Conservation (phyloP, 2,113 vertebrate genomes). For the Urocynchramus pylzowi region DNA sequence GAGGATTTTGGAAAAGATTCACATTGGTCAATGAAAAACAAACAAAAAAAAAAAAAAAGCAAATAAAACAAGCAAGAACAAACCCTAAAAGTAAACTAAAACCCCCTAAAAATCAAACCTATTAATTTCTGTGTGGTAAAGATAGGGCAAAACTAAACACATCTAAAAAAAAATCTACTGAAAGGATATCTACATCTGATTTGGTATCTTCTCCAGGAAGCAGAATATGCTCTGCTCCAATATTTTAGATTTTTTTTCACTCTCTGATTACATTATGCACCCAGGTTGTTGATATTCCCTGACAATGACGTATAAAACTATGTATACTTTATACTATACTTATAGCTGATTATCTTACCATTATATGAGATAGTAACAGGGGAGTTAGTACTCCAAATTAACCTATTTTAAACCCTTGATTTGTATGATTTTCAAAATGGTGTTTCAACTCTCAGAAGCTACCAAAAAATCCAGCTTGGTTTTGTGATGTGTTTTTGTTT, state of each 20-base stretch:
- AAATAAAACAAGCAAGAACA: neutral
- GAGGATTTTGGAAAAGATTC: neutral
- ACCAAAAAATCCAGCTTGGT: neutral
- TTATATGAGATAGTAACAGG: neutral
- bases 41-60: accelerated
- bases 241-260: neutral
- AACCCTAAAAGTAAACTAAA: neutral
- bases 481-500: neutral
- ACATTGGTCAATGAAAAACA: neutral
- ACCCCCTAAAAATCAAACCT: accelerated
- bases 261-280: neutral
- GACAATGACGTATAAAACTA: neutral
- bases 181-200: neutral
- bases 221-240: neutral
- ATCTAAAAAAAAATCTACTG: accelerated
- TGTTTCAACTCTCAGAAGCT: neutral
- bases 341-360: neutral
- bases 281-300: neutral
- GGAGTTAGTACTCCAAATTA: neutral
- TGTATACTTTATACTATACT: neutral
- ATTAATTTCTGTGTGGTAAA: neutral
- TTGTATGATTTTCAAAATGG: neutral
- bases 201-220: neutral
- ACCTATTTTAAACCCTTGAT: neutral
- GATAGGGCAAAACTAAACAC: neutral